These are phyloP conservation scores for Rhopilema esculentum DNA, from an alignment of 30 jellyfish, hydroid and myxozoan genomes.

Conservation along the genomic window DNA sequence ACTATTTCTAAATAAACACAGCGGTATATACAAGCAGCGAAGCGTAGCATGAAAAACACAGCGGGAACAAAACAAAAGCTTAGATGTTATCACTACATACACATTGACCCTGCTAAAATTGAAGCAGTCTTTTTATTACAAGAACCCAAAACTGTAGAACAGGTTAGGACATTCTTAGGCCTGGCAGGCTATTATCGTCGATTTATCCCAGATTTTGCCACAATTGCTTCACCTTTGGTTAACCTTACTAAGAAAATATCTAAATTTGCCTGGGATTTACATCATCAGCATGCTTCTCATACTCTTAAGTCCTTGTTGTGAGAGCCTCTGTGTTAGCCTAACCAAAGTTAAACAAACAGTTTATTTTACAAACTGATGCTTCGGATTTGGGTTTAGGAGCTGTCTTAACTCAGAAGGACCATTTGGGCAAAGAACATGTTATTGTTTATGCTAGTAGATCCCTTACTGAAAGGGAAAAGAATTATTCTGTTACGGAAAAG, in stretches of 20 bases:
- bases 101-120: slow-evolving; percentile 38
- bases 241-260: not conserved
- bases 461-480: slow-evolving; percentile 36
- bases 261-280: slow-evolving; percentile 7
- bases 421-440: slow-evolving; percentile 24
- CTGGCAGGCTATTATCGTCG: slow-evolving; percentile 52
- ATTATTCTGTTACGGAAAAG: slow-evolving; percentile 62
- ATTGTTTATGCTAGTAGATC: slow-evolving; percentile 57
- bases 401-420: slow-evolving; percentile 34
- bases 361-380: slow-evolving; percentile 58
- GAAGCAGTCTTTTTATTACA: slow-evolving; percentile 30
- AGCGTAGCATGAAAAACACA: too few relatives aligned
- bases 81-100: too few relatives aligned
- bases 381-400: slow-evolving; percentile 66
- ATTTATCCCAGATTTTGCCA: slow-evolving; percentile 52
- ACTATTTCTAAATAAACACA: too few relatives aligned
- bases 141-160: slow-evolving; percentile 28
- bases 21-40: too few relatives aligned
- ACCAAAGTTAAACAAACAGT: slow-evolving; percentile 35
- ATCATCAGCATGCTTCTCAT: not conserved
- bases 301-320: slow-evolving; percentile 12
- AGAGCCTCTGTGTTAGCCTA: slow-evolving; percentile 37
- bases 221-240: slow-evolving; percentile 29
- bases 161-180: slow-evolving; percentile 52
- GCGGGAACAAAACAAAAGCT: too few relatives aligned